Conservation (phyloP, 1,140 invertebrate species). For the Drusus annulatus region DNA sequence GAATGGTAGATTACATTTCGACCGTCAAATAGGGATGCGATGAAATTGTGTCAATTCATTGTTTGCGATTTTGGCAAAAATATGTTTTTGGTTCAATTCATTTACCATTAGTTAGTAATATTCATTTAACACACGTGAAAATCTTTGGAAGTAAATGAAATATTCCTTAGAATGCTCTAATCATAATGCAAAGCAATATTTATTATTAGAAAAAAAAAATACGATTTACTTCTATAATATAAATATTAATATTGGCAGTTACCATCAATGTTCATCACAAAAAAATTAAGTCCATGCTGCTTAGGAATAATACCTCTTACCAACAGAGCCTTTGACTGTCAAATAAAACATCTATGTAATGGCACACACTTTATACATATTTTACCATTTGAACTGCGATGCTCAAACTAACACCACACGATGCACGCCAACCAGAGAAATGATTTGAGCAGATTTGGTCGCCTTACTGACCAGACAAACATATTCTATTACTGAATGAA, state of each 20-base stretch:
- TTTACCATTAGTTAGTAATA: conserved; percentile 12
- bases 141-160: conserved; percentile 45
- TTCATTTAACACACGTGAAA: conserved; percentile 9
- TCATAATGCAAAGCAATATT: conserved; percentile 42
- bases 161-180: conserved; percentile 49
- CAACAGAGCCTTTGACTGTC: conserved; percentile 36
- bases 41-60: too few species aligned
- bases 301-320: conserved; percentile 41
- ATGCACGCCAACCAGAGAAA: conserved; percentile 51
- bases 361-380: conserved; percentile 58
- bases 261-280: conserved; percentile 35
- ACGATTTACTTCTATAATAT: conserved; percentile 28
- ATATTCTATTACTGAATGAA: conserved; percentile 55
- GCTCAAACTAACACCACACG: conserved; percentile 25
- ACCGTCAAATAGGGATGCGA: not conserved
- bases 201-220: conserved; percentile 22
- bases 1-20: conserved; percentile 22
- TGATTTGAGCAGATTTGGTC: conserved; percentile 57
- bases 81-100: not conserved
- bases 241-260: conserved; percentile 42
- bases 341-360: conserved; percentile 57
- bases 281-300: conserved; percentile 42
- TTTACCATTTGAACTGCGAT: conserved; percentile 42
- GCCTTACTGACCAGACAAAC: conserved; percentile 38
- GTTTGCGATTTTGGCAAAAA: too few species aligned